Evolutionary conservation across 2,888 invertebrate species (phyloP), one percentile per base, ranked within the genome.

Genomic region (Buathra laborator): DNA sequence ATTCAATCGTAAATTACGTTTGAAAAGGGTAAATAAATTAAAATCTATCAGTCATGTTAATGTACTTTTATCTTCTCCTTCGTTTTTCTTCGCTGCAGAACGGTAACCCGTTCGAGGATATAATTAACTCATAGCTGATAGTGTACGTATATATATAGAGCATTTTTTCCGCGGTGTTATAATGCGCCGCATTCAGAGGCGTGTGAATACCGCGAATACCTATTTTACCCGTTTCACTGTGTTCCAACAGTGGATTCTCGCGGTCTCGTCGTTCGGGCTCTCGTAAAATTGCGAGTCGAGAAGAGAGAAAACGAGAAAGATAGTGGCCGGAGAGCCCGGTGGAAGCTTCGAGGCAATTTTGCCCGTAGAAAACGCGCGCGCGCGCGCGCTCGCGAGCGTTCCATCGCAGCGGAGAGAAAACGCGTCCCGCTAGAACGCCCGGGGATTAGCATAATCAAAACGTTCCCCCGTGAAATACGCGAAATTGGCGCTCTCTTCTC

Each of bases 361-460:
- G 59, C 48, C 43, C 67, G 37, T 37, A 9, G 37, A 37, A 37
- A 7, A 32, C 66, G 62, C 46, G 74, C 48, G 56, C 16, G 9
- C 32, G 74, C 59, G 74, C 66, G 67, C 37, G 74, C 43, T 24
- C 9, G 9, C 32, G 74, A 68, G 74, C 77, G 48, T 48, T 48
- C 37, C 4, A 37, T 37, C 64, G 48, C 64, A 16, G 37, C 75
- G 37, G 19, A 16, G 48, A 75, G 75, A 64, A 64, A 64, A 64
- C 64, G 64, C 64, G 64, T 43, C 64, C 64, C 64, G 64, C 64
- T 32, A 80, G 76, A 74, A 75, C 71, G 80, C 80, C 67, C 78
- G 83, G 64, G 85, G 83, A 87, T 87, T 87, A 87, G 86, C 86
- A 87, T 87, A 87, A 87, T 87, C 87, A 87, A 87, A 87, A 87